Conservation (phyloP, 2,888 invertebrate species). For the Drosophila hamatofila region DNA sequence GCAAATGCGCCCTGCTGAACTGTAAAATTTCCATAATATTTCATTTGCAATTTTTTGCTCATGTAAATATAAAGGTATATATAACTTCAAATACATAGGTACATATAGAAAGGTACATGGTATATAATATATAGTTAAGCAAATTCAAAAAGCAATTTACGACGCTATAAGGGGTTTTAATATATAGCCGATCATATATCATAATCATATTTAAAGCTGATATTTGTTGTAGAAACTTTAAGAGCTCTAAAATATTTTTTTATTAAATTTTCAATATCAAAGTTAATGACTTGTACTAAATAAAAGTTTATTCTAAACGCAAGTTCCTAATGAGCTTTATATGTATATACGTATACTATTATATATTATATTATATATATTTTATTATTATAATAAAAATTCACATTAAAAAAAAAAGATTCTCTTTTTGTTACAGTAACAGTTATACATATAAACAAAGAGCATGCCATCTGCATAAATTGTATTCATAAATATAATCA, state of each 20-base stretch:
- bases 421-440: too few relatives aligned
- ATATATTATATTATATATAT: too few relatives aligned
- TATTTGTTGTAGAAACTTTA: not conserved
- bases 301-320: not conserved
- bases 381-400: too few relatives aligned
- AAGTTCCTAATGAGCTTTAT: too few relatives aligned
- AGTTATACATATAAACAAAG: too few relatives aligned
- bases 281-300: not conserved
- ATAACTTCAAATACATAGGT: not conserved
- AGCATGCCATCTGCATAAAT: too few relatives aligned
- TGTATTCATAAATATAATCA: too few relatives aligned
- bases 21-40: slow-evolving; percentile 25
- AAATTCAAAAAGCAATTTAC: not conserved
- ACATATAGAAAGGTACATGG: too few relatives aligned
- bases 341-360: too few relatives aligned
- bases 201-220: not conserved
- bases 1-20: slow-evolving; percentile 33
- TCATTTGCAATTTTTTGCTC: slow-evolving; percentile 24
- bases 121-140: not conserved
- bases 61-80: slow-evolving; percentile 9
- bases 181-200: not conserved
- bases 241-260: too few relatives aligned
- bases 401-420: too few relatives aligned
- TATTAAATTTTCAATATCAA: not conserved
- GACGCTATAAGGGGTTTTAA: not conserved